Conservation (phyloP, 2,797 vertebrate species). For the Oreonectes daqikongensis region DNA sequence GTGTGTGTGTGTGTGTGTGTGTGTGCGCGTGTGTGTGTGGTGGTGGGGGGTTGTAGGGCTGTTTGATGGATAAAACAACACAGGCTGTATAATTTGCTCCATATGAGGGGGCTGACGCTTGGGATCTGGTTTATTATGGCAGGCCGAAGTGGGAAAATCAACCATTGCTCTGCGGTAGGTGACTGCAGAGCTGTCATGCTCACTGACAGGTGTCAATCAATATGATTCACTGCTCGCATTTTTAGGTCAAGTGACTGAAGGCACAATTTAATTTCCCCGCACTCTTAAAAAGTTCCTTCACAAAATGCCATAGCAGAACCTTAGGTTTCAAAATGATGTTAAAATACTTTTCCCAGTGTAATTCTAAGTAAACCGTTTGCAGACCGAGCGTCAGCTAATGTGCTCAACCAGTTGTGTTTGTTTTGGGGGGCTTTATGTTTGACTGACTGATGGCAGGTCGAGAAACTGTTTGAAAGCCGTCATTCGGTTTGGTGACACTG, state of each 20-base stretch:
- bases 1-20: constrained; percentile 45
- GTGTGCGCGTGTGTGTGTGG: constrained; percentile 34
- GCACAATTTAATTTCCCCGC: not conserved
- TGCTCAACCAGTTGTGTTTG: not conserved
- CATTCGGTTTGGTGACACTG: not conserved
- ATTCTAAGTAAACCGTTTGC: not conserved
- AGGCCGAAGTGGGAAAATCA: constrained; percentile 31
- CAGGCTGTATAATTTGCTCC: constrained; percentile 60
- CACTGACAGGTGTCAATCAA: constrained; percentile 52
- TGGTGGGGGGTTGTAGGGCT: constrained; percentile 1
- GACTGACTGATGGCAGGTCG: not conserved
- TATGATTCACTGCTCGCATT: constrained; percentile 7
- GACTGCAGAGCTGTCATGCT: constrained; percentile 44
- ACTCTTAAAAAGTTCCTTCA: constrained; percentile 19
- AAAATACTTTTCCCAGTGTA: not conserved
- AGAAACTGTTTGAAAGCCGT: not conserved
- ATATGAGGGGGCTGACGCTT: constrained; percentile 58
- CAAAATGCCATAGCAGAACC: no score
- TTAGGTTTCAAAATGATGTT: not conserved
- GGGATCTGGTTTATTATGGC: constrained; percentile 60
- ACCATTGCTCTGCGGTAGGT: constrained; percentile 61
- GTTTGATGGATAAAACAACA: constrained; percentile 45
- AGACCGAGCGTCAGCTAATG: not conserved
- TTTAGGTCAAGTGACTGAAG: no score
- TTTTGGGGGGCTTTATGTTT: not conserved